These are phyloP conservation scores for Strigamia maritima DNA, from an alignment of 2,888 invertebrate genomes.

Conservation along the genomic window DNA sequence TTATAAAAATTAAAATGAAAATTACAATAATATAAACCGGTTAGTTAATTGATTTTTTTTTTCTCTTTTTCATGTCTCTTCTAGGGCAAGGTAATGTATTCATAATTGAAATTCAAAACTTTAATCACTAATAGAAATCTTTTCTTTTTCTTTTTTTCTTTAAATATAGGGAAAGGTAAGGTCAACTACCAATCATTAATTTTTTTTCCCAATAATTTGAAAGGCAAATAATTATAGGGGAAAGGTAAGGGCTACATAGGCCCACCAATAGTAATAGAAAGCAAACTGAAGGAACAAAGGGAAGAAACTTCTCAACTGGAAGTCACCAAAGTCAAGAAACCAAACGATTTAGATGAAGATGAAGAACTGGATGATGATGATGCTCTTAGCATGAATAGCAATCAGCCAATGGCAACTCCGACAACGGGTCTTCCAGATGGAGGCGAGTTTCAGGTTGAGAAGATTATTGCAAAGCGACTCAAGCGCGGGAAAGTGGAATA, in stretches of 20 bases:
- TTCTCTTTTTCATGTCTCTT: neutral
- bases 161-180: conserved; percentile 7
- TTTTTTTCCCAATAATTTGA: neutral
- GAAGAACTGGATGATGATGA: conserved; percentile 39
- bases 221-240: neutral
- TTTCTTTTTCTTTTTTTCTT: neutral
- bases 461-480: conserved; percentile 78
- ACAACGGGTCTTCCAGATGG: conserved; percentile 41
- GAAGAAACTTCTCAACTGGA: neutral
- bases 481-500: conserved; percentile 67
- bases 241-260: conserved; percentile 24
- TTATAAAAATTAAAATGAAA: too few species aligned
- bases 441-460: conserved; percentile 86
- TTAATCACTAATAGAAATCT: neutral
- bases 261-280: conserved; percentile 20
- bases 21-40: neutral
- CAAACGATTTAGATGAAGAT: conserved; percentile 26
- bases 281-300: neutral
- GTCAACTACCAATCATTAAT: neutral
- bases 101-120: neutral
- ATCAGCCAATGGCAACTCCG: conserved; percentile 38
- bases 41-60: neutral
- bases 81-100: conserved; percentile 17
- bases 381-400: conserved; percentile 36
- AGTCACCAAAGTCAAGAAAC: neutral